These are phyloP conservation scores for Calephelis nemesis DNA, from an alignment of 1,140 invertebrate species.

Conservation along the genomic window DNA sequence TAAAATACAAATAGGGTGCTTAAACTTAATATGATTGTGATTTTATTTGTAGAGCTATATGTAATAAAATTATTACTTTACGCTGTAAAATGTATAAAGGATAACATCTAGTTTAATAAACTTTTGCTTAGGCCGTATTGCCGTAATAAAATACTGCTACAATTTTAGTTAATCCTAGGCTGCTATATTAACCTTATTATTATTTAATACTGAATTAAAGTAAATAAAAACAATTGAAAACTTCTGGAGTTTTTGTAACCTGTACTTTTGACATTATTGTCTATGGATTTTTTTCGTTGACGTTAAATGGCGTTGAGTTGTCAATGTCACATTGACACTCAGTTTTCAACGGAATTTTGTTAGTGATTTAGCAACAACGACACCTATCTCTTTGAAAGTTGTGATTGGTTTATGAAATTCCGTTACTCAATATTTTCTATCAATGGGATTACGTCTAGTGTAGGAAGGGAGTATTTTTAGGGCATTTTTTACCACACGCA, in stretches of 20 bases:
- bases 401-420: conserved; percentile 5
- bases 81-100: neutral
- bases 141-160: conserved; percentile 11
- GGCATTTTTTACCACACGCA: conserved; percentile 91
- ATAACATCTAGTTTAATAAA: neutral
- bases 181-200: conserved; percentile 6
- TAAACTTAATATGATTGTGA: no score
- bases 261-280: conserved; percentile 16
- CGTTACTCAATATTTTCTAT: conserved; percentile 6
- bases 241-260: conserved; percentile 8
- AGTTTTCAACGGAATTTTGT: conserved; percentile 2
- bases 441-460: conserved; percentile 40
- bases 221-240: conserved; percentile 2
- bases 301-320: neutral
- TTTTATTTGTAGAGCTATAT: no score
- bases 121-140: neutral
- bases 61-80: no score
- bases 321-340: neutral
- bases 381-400: no score
- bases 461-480: conserved; percentile 78
- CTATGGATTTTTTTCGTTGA: conserved; percentile 11
- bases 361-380: neutral
- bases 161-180: conserved; percentile 8
- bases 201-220: conserved; percentile 11
- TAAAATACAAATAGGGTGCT: no score